Evolutionary conservation across 2,113 vertebrate species (phyloP).

Genomic region (Rostratula benghalensis): DNA sequence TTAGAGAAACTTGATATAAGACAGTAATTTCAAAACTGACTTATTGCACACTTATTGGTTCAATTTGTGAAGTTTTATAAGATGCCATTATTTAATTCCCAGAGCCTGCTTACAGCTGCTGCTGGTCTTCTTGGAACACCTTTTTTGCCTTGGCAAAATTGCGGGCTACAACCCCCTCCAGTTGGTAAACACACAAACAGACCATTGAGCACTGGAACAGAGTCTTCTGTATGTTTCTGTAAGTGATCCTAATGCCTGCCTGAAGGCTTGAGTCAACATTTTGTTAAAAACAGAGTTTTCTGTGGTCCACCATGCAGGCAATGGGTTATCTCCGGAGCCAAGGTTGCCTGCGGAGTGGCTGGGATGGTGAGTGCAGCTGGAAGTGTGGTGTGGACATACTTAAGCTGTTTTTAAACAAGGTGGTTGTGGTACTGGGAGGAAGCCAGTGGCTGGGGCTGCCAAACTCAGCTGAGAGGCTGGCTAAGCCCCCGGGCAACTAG

Average conservation of each 20-base stretch:
- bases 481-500: neutral
- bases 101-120: constrained; percentile 49
- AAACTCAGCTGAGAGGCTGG: neutral
- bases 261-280: neutral
- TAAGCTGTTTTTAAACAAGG: neutral
- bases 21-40: constrained; percentile 62
- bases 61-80: constrained; percentile 60
- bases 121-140: constrained; percentile 52
- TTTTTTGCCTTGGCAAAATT: constrained; percentile 39
- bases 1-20: constrained; percentile 58
- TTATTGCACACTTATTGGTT: constrained; percentile 48
- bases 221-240: constrained; percentile 30
- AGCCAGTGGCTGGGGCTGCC: neutral
- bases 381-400: neutral
- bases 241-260: neutral
- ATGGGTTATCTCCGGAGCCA: neutral
- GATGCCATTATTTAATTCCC: constrained; percentile 60
- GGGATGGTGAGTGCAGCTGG: neutral
- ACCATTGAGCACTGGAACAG: neutral
- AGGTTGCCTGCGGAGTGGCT: rapidly evolving
- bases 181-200: constrained; percentile 64
- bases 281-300: neutral
- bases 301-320: neutral
- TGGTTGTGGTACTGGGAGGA: neutral
- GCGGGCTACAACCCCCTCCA: neutral